phyloP scores from a whole-genome alignment of 1,140 invertebrate species.

The Arion vulgaris region DNA sequence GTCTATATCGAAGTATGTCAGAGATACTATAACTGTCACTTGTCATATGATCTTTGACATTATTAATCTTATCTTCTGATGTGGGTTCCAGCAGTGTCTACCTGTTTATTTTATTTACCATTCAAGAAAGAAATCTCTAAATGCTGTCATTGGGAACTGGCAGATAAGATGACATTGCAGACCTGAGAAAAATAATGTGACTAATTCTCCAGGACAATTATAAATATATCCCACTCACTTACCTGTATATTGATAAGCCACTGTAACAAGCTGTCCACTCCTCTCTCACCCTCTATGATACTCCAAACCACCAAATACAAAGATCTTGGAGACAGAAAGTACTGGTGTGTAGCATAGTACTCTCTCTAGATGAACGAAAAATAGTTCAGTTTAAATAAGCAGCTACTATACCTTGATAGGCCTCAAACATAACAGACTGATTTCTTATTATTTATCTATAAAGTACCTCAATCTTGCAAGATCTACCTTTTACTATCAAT shows the following conservation, averaged over 20 bases:
- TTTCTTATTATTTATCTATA: not conserved
- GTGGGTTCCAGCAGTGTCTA: no score
- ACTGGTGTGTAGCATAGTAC: conserved; percentile 96
- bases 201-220: no score
- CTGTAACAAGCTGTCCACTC: conserved; percentile 90
- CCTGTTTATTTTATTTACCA: no score
- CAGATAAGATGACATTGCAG: no score
- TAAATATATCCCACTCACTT: conserved; percentile 31
- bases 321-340: conserved; percentile 96
- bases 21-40: no score
- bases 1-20: no score
- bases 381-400: not conserved
- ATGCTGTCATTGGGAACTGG: no score
- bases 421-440: not conserved
- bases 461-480: not conserved
- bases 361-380: conserved; percentile 57
- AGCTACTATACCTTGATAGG: not conserved
- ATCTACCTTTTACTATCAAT: not conserved
- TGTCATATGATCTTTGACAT: no score
- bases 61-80: no score
- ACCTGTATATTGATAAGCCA: conserved; percentile 96
- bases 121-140: no score
- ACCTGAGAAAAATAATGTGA: no score
- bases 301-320: conserved; percentile 95
- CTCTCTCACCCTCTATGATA: conserved; percentile 92